phyloP scores from a whole-genome alignment of 2,888 invertebrate species.

The Megamerina dolium region DNA sequence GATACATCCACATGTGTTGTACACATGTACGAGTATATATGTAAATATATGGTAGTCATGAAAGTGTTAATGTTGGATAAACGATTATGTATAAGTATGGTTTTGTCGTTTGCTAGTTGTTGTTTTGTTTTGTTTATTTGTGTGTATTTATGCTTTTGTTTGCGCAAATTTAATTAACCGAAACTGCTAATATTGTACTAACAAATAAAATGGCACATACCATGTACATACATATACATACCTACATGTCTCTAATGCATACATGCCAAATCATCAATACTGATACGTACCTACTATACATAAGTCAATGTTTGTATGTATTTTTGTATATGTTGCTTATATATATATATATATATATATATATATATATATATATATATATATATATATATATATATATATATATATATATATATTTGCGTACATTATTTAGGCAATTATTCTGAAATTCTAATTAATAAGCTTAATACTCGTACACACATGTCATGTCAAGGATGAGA shows the following conservation, averaged over 20 bases:
- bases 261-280: no score
- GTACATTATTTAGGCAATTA: no score
- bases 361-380: constrained; percentile 1
- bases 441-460: constrained; percentile 16
- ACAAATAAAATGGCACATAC: constrained; percentile 3
- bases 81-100: no score
- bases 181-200: constrained; percentile 13
- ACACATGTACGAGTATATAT: no score
- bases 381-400: neutral
- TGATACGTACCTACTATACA: neutral
- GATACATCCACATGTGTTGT: no score
- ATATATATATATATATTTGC: constrained; percentile 1
- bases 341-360: neutral
- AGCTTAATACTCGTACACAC: no score
- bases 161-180: constrained; percentile 17
- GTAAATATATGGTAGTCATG: no score
- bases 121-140: no score
- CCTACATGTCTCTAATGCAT: neutral
- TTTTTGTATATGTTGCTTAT: neutral
- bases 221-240: constrained; percentile 1
- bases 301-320: neutral
- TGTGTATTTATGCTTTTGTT: constrained; percentile 6
- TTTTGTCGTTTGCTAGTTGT: no score
- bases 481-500: no score
- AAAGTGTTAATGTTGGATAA: no score